Base-by-base conservation (phyloP, 2,113 vertebrate genomes). In the Seriola rivoliana region DNA sequence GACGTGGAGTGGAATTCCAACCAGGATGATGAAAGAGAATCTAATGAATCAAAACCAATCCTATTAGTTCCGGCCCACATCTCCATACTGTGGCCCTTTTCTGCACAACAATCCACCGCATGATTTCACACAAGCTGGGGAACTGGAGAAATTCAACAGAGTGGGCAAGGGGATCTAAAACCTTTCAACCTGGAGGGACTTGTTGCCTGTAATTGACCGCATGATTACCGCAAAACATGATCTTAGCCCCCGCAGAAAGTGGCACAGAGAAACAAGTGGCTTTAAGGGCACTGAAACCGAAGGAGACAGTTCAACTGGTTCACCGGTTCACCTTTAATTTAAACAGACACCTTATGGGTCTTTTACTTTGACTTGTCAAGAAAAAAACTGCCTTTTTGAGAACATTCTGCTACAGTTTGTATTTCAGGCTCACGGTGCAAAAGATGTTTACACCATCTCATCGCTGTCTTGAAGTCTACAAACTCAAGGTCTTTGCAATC, bases 31-130 rank as follows among this genome's bases (percentile, higher is more conserved):
- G 94, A 96, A 95, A 95, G 93, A 92, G 93, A 94, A 93, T 94
- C 93, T 94, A 96, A 96, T 96, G 95, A 96, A 96, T 96, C 95
- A 95, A 94, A 95, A 95, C 94, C 95, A 96, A 96, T 96, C 95
- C 95, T 95, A 95, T 96, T 96, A 96, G 95, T 96, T 96, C 93
- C 94, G 62, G 94, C 94, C 94, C 94, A 93, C 92, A 94, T 95
- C 90, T 91, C 93, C 91, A 93, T 91, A 95, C 93, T 88, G 87
- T 80, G 92, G 87, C 86, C 81, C 80, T 86, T 75, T 94, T 92
- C 89, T 87, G 84, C 88, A 82, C 78, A 72, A 91, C 88, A 91
- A 93, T 92, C 92, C 84, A 72, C 74, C n/a, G 79, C 87, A 84
- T 82, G 92, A 93, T 93, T 93, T 93, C 91, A 91, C 91, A 89